Percentiles rank a stretch among this genome's conserved stretches.
phyloP scores from a whole-genome alignment of 2,113 vertebrate genomes.

The Pionites leucogaster region DNA sequence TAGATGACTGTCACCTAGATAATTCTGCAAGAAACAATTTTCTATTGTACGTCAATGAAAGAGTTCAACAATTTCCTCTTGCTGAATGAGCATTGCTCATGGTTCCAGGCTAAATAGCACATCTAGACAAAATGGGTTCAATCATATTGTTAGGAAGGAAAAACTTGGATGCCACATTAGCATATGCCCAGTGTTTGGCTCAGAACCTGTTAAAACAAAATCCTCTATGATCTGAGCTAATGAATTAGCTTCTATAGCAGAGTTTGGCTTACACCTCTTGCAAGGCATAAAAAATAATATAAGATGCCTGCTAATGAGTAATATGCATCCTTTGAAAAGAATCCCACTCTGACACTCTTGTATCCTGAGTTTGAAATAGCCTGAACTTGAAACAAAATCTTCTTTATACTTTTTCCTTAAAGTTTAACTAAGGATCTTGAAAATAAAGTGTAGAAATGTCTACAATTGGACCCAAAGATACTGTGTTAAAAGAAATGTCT shows the following conservation, averaged over 20 bases:
- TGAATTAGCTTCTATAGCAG: not conserved
- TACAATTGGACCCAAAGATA: not conserved
- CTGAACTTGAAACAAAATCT: not conserved
- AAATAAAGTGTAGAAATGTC: not conserved
- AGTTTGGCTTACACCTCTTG: not conserved
- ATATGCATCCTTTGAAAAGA: not conserved
- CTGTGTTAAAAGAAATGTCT: not conserved
- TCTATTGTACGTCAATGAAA: not conserved
- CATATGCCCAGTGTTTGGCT: not conserved
- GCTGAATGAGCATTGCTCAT: not conserved
- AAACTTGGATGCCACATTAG: not conserved
- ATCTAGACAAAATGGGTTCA: not conserved
- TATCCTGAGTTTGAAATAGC: not conserved
- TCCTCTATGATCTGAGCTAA: not conserved
- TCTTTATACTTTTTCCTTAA: not conserved
- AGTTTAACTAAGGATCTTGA: not conserved
- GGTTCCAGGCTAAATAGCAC: not conserved
- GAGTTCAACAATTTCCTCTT: not conserved
- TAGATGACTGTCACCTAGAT: not conserved
- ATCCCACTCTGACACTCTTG: fast-evolving
- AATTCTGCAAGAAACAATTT: not conserved
- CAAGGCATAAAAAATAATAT: not conserved
- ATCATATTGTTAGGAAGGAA: not conserved
- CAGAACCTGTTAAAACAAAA: not conserved
- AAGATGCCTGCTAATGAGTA: not conserved